These are phyloP conservation scores for Lochmaea capreae DNA, from an alignment of 2,888 invertebrate species.

Conservation along the genomic window DNA sequence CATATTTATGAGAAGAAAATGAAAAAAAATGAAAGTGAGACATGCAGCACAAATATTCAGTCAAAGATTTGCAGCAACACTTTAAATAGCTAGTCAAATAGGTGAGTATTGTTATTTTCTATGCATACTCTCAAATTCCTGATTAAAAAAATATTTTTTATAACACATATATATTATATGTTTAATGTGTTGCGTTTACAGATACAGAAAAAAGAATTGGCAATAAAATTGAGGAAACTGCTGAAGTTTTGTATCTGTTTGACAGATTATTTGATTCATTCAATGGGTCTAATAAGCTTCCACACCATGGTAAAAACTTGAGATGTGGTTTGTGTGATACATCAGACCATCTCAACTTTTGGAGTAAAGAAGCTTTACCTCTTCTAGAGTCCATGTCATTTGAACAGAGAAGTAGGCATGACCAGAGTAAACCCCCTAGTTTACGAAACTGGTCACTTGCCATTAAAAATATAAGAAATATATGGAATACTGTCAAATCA, in stretches of 20 bases:
- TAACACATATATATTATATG: not conserved
- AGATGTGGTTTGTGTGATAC: conserved; percentile 29
- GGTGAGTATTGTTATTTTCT: conserved; percentile 30
- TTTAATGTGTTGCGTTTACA: conserved; percentile 4
- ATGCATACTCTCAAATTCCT: not conserved
- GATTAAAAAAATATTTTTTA: not conserved
- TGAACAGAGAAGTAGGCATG: conserved; percentile 5
- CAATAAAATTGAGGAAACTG: conserved; percentile 5
- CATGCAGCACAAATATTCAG: conserved; percentile 15
- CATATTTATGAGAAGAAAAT: not conserved
- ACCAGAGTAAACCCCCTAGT: conserved; percentile 23
- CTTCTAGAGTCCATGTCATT: conserved; percentile 19
- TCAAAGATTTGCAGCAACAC: conserved; percentile 33
- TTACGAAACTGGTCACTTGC: conserved; percentile 23
- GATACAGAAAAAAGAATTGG: conserved; percentile 25
- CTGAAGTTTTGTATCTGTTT: conserved; percentile 12
- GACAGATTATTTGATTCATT: conserved; percentile 21
- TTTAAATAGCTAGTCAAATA: conserved; percentile 26
- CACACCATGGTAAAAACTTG: conserved; percentile 29
- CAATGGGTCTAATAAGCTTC: conserved; percentile 25
- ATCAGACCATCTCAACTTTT: conserved; percentile 27
- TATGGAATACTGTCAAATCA: conserved; percentile 7
- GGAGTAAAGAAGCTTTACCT: conserved; percentile 31
- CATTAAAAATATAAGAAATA: conserved; percentile 20
- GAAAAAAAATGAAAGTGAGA: not conserved